Evolutionary conservation across 1,140 invertebrate species (phyloP).

Genomic region (Lepidotrigona ventralis): DNA sequence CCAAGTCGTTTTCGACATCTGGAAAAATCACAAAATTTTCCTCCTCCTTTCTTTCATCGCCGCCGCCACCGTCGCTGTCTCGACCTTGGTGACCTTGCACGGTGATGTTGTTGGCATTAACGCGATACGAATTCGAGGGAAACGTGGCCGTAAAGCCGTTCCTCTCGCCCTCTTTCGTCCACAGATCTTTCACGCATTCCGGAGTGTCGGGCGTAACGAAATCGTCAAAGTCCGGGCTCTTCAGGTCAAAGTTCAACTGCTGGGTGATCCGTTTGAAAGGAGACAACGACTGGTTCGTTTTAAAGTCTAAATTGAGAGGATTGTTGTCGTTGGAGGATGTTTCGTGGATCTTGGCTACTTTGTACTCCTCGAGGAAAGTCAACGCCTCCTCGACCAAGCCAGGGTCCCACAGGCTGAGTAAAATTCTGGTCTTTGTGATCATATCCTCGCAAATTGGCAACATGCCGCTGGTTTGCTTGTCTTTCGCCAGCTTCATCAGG

Average conservation of each 20-base stretch:
- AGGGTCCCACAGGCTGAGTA: slow-evolving; percentile 91
- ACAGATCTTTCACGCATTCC: slow-evolving; percentile 82
- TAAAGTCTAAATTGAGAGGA: slow-evolving; percentile 71
- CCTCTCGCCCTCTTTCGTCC: slow-evolving; percentile 77
- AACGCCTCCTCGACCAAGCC: slow-evolving; percentile 91
- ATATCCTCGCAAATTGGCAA: slow-evolving; percentile 89
- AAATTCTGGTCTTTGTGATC: slow-evolving; percentile 87
- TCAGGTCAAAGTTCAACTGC: slow-evolving; percentile 86
- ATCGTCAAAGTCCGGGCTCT: slow-evolving; percentile 86
- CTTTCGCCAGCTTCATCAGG: slow-evolving; percentile 86
- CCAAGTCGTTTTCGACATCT: slow-evolving; percentile 72
- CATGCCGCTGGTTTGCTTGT: slow-evolving; percentile 87
- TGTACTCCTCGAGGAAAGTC: slow-evolving; percentile 89
- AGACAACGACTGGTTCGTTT: slow-evolving; percentile 81
- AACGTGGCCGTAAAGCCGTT: slow-evolving; percentile 65
- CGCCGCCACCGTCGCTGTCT: neutral
- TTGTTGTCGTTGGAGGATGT: slow-evolving; percentile 65
- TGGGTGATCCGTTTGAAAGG: slow-evolving; percentile 89
- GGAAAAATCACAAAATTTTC: slow-evolving; percentile 78
- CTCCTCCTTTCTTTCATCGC: slow-evolving; percentile 52
- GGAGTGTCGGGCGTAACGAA: slow-evolving; percentile 86
- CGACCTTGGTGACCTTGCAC: too few relatives aligned
- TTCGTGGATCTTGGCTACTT: slow-evolving; percentile 79
- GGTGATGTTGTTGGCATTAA: too few relatives aligned
- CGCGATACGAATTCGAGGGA: slow-evolving; percentile 25